These are phyloP conservation scores for Atta colombica DNA, from an alignment of 1,140 invertebrate species.

Conservation along the genomic window DNA sequence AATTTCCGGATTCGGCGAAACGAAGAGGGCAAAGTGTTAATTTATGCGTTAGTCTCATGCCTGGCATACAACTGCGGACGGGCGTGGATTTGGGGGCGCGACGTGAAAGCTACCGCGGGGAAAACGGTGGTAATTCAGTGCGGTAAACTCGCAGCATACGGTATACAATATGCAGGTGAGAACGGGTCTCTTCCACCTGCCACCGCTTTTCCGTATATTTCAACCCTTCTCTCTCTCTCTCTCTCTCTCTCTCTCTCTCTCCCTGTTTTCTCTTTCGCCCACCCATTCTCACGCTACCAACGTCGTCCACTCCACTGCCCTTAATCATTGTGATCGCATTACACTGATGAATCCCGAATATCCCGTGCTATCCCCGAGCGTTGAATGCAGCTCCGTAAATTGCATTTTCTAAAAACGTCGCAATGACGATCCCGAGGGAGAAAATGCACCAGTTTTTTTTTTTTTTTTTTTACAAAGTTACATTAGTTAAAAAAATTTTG, in stretches of 20 bases:
- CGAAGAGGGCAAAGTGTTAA: conserved; percentile 57
- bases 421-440: not conserved
- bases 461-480: conserved; percentile 12
- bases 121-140: conserved; percentile 78
- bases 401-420: conserved; percentile 1
- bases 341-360: conserved; percentile 51
- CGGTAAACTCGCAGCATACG: conserved; percentile 77
- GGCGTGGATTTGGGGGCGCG: not conserved
- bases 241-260: not conserved
- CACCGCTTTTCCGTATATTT: conserved; percentile 59
- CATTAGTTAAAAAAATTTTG: not conserved
- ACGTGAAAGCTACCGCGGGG: conserved; percentile 52
- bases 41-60: conserved; percentile 63
- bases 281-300: not conserved
- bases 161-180: conserved; percentile 78
- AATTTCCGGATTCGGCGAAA: conserved; percentile 32
- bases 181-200: conserved; percentile 64
- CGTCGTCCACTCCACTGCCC: conserved; percentile 37
- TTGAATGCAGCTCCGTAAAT: conserved; percentile 39
- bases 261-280: not conserved
- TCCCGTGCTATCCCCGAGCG: not conserved
- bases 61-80: conserved; percentile 31
- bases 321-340: conserved; percentile 58
- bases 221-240: too few relatives aligned
- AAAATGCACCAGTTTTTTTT: not conserved